These are phyloP conservation scores for Cavia aperea DNA, from an alignment of 2,113 vertebrate genomes.

Conservation along the genomic window DNA sequence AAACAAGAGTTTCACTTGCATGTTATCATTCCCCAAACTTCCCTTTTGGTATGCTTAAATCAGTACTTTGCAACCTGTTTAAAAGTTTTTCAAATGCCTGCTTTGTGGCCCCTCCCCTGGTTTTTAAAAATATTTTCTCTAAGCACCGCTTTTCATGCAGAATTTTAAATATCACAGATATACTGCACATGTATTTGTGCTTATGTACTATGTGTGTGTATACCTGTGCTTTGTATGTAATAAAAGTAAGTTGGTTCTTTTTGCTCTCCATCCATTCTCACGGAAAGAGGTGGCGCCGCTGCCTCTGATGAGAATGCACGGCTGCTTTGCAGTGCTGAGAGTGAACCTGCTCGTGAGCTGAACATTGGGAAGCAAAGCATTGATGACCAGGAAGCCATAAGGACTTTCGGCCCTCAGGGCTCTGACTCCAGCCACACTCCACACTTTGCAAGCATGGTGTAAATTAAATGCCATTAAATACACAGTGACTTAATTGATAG, in stretches of 20 bases:
- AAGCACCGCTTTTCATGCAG: no score
- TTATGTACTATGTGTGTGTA: not conserved
- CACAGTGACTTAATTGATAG: not conserved
- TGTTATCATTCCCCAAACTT: not conserved
- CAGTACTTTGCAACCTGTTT: slow-evolving; percentile 6
- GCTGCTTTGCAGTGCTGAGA: not conserved
- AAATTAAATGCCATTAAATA: not conserved
- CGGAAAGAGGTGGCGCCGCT: rapidly evolving
- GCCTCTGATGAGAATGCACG: not conserved
- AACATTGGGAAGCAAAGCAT: not conserved
- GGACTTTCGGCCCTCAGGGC: not conserved
- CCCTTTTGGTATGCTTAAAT: not conserved
- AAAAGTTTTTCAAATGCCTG: not conserved
- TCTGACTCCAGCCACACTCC: not conserved
- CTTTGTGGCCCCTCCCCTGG: not conserved
- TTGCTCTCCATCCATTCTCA: not conserved
- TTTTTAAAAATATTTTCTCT: not conserved
- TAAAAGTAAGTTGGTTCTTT: not conserved
- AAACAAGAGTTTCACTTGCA: not conserved
- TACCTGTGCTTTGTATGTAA: not conserved
- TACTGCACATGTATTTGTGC: not conserved
- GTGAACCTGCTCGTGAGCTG: not conserved
- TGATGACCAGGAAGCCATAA: not conserved
- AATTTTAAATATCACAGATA: not conserved
- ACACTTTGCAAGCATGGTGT: not conserved